A percentile compares a stretch with the other conserved stretches of the same genome.
Evolutionary conservation across 2,888 invertebrate genomes (phyloP).

Genomic region (Eugnorisma glareosa): DNA sequence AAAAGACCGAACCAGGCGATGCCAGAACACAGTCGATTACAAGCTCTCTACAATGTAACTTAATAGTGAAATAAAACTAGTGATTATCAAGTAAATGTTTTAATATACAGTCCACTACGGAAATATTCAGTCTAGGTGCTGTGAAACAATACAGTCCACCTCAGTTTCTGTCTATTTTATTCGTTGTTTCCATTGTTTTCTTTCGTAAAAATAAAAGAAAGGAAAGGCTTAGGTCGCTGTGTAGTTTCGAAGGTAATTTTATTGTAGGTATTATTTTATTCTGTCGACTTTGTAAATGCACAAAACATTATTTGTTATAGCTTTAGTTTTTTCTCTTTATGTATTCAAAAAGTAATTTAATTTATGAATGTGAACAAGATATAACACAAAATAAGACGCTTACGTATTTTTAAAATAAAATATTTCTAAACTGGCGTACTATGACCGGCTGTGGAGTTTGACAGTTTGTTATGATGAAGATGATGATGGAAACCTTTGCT

Average conservation of each 20-base stretch:
- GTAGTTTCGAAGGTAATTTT: constrained; percentile 23
- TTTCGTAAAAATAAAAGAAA: constrained; percentile 22
- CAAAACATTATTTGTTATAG: constrained; percentile 8
- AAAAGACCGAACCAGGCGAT: too few relatives aligned
- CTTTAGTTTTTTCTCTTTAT: not conserved
- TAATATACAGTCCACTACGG: too few relatives aligned
- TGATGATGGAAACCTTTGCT: constrained; percentile 14
- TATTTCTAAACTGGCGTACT: not conserved
- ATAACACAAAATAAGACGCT: not conserved
- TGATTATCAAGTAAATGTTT: too few relatives aligned
- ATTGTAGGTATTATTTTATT: constrained; percentile 24
- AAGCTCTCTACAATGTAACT: too few relatives aligned
- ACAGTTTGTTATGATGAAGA: not conserved
- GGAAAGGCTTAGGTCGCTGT: constrained; percentile 2
- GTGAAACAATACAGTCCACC: too few relatives aligned
- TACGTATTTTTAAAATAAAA: not conserved
- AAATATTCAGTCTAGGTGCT: too few relatives aligned
- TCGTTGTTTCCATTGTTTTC: constrained; percentile 27
- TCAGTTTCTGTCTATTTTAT: constrained; percentile 47
- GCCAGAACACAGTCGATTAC: too few relatives aligned
- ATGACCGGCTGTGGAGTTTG: not conserved
- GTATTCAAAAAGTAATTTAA: constrained; percentile 13
- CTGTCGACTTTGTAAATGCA: constrained; percentile 29
- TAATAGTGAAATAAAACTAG: too few relatives aligned
- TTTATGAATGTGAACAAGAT: constrained; percentile 5